A percentile compares a stretch with the other conserved stretches of the same genome.
Evolutionary conservation across 1,140 invertebrate genomes (phyloP).

Genomic region (Eciton burchellii): DNA sequence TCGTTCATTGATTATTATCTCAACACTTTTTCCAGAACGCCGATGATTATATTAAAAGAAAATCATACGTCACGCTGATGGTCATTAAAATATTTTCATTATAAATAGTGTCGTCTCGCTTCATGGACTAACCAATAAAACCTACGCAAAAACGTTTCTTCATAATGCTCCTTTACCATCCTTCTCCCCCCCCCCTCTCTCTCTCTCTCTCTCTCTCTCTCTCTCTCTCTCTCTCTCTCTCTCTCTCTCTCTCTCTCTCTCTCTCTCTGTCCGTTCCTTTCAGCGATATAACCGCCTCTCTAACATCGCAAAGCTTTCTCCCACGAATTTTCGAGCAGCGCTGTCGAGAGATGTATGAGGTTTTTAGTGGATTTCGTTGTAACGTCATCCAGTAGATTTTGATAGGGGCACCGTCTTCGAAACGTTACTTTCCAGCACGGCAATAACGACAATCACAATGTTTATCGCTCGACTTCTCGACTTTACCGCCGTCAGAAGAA

Average conservation of each 20-base stretch:
- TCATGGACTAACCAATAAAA: constrained; percentile 14
- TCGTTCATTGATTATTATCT: constrained; percentile 1
- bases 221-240: too few species aligned
- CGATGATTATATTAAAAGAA: background rate
- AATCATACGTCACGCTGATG: background rate
- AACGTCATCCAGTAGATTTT: constrained; percentile 53
- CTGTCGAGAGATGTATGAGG: constrained; percentile 41
- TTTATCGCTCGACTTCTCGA: constrained; percentile 64
- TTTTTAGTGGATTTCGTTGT: constrained; percentile 58
- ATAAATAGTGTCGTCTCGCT: constrained; percentile 16
- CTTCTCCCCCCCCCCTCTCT: too few species aligned
- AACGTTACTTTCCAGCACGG: constrained; percentile 17
- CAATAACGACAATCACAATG: constrained; percentile 47
- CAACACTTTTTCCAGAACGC: background rate
- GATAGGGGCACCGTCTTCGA: constrained; percentile 16
- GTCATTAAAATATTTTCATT: constrained; percentile 31
- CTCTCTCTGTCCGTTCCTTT: too few species aligned
- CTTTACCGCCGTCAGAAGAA: constrained; percentile 56
- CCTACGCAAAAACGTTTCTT: constrained; percentile 19
- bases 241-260: too few species aligned
- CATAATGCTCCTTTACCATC: constrained; percentile 17
- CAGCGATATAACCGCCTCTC: constrained; percentile 19
- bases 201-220: too few species aligned
- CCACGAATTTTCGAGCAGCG: constrained; percentile 20
- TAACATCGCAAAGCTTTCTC: constrained; percentile 52